phyloP scores from a whole-genome alignment of 23 tunicate genomes.

The Aplidium turbinatum region DNA sequence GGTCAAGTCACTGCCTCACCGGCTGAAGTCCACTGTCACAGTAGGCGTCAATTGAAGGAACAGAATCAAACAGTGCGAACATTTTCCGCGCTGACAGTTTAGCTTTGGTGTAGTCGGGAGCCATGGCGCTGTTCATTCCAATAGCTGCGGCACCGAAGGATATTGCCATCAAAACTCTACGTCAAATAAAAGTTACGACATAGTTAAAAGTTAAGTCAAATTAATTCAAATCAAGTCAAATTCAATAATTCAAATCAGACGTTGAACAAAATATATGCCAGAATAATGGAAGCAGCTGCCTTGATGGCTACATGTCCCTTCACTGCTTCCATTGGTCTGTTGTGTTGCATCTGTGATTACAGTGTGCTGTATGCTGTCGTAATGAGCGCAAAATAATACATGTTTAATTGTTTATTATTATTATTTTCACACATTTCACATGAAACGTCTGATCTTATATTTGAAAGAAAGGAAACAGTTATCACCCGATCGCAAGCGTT shows the following conservation, averaged over 20 bases:
- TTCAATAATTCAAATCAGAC: too few species aligned
- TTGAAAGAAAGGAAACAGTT: too few species aligned
- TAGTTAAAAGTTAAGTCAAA: not conserved
- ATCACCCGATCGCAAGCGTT: too few species aligned
- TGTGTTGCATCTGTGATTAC: too few species aligned
- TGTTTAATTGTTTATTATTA: not conserved
- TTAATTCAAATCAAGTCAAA: not conserved
- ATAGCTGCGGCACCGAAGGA: slow-evolving; percentile 92
- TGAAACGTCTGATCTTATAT: too few species aligned
- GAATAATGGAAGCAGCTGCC: too few species aligned
- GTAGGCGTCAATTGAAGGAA: slow-evolving; percentile 71
- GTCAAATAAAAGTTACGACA: not conserved
- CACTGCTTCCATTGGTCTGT: too few species aligned
- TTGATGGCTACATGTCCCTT: too few species aligned
- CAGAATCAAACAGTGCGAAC: slow-evolving; percentile 47
- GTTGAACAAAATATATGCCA: too few species aligned
- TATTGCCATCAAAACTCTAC: slow-evolving; percentile 88
- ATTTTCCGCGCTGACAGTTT: slow-evolving; percentile 71
- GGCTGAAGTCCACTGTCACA: slow-evolving; percentile 60
- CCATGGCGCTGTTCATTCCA: slow-evolving; percentile 72
- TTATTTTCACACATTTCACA: not conserved
- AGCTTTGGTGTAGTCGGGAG: slow-evolving; percentile 84
- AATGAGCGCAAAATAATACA: not conserved
- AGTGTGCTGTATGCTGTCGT: not conserved
- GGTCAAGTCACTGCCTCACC: too few species aligned